Evolutionary conservation across 2,888 invertebrate species (phyloP).

Genomic region (Tipula unca): DNA sequence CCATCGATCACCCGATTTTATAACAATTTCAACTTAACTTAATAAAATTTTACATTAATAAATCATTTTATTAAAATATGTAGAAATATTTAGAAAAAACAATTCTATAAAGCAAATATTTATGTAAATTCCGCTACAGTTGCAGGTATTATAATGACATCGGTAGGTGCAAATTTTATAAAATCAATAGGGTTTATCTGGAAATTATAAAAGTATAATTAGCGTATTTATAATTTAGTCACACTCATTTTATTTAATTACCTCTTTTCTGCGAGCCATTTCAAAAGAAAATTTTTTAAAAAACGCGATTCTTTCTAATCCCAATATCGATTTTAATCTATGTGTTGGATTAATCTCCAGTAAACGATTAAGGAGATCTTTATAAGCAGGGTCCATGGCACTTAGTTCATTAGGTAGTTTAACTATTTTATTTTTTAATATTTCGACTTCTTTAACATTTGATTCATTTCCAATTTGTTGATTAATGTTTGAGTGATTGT

Average conservation of each 20-base stretch:
- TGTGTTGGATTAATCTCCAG: conserved; percentile 31
- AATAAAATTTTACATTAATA: too few relatives aligned
- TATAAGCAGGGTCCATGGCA: conserved; percentile 27
- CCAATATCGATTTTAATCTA: conserved; percentile 34
- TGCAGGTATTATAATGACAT: not conserved
- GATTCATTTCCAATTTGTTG: not conserved
- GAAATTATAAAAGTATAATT: not conserved
- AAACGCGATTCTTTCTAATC: conserved; percentile 35
- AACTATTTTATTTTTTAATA: not conserved
- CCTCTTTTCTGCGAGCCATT: not conserved
- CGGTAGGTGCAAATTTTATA: not conserved
- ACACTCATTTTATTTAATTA: not conserved
- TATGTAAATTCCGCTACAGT: not conserved
- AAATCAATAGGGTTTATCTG: not conserved
- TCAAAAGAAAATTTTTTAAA: conserved; percentile 30
- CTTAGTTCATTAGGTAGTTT: conserved; percentile 31
- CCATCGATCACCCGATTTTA: too few relatives aligned
- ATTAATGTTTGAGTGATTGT: not conserved
- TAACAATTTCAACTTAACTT: too few relatives aligned
- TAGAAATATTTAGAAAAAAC: not conserved
- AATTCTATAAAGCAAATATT: not conserved
- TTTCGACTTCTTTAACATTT: not conserved
- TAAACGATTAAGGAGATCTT: conserved; percentile 33
- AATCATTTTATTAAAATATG: not conserved
- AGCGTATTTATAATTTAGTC: not conserved